These are phyloP conservation scores for Plusia festucae DNA, from an alignment of 2,888 invertebrate species.

Conservation along the genomic window DNA sequence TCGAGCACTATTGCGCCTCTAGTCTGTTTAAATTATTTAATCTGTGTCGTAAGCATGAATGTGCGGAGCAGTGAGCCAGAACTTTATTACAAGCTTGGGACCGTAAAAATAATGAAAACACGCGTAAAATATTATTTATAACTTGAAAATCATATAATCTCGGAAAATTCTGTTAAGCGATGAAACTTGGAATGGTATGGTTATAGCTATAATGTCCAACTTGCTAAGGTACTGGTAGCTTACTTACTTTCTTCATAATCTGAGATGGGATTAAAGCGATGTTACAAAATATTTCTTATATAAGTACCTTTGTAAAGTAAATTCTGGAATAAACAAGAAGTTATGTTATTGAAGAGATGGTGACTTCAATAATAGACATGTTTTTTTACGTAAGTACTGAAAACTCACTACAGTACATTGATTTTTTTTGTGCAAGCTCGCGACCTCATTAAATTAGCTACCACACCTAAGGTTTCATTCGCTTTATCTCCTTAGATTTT, in stretches of 20 bases:
- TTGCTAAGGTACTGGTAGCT: conserved; percentile 12
- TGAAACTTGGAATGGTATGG: conserved; percentile 19
- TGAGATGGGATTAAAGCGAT: background rate
- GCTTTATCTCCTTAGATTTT: too few relatives aligned
- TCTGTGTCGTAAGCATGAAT: conserved; percentile 17
- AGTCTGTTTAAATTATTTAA: conserved; percentile 14
- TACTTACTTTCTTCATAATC: background rate
- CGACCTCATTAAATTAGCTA: too few relatives aligned
- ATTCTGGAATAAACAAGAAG: background rate
- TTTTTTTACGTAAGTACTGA: too few relatives aligned
- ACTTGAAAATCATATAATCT: conserved; percentile 41
- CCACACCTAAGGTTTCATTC: too few relatives aligned
- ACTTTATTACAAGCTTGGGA: conserved; percentile 51
- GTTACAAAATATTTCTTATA: background rate
- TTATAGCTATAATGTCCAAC: conserved; percentile 3
- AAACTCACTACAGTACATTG: too few relatives aligned
- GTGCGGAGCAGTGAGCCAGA: conserved; percentile 37
- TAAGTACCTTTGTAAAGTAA: too few relatives aligned
- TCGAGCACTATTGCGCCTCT: too few relatives aligned
- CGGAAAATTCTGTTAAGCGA: conserved; percentile 48
- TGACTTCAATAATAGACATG: too few relatives aligned
- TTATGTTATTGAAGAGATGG: background rate
- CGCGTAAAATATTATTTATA: conserved; percentile 54
- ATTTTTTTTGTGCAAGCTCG: too few relatives aligned
- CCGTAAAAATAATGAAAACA: conserved; percentile 63